Percentiles rank a stretch among this genome's conserved stretches.
These are phyloP conservation scores for Staurois parvus DNA, from an alignment of 2,797 vertebrate species.

Conservation along the genomic window DNA sequence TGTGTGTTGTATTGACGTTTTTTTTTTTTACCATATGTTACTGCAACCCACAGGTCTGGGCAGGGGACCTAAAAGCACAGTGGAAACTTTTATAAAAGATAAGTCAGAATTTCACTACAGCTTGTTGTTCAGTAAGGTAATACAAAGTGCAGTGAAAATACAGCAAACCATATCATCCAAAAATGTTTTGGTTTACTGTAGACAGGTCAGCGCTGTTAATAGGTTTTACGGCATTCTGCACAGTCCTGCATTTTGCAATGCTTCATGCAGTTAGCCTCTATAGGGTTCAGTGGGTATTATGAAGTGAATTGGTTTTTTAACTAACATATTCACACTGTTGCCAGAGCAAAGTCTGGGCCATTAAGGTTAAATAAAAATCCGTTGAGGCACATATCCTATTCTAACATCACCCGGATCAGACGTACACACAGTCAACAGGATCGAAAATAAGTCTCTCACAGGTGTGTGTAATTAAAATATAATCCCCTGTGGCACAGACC, in stretches of 20 bases:
- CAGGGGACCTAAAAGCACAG: too few relatives aligned
- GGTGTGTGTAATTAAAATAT: slow-evolving; percentile 60
- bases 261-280: background rate
- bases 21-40: too few relatives aligned
- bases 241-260: too few relatives aligned
- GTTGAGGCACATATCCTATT: slow-evolving; percentile 1
- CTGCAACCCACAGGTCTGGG: too few relatives aligned
- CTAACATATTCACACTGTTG: slow-evolving; percentile 4
- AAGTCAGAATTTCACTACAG: too few relatives aligned
- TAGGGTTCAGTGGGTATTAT: too few relatives aligned
- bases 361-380: slow-evolving; percentile 34
- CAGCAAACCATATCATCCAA: background rate
- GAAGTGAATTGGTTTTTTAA: background rate
- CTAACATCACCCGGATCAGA: slow-evolving; percentile 19
- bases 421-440: slow-evolving; percentile 37
- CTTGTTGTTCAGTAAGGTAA: background rate
- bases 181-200: too few relatives aligned
- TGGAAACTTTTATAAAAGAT: too few relatives aligned
- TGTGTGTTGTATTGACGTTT: too few relatives aligned
- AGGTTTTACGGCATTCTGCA: too few relatives aligned
- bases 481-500: slow-evolving; percentile 37
- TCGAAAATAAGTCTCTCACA: slow-evolving; percentile 60
- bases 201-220: too few relatives aligned
- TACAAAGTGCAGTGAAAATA: background rate
- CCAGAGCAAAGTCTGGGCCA: background rate